A percentile compares a stretch with the other conserved stretches of the same genome.
phyloP scores from a whole-genome alignment of 2,797 vertebrate species.

The Eulemur rubriventer region DNA sequence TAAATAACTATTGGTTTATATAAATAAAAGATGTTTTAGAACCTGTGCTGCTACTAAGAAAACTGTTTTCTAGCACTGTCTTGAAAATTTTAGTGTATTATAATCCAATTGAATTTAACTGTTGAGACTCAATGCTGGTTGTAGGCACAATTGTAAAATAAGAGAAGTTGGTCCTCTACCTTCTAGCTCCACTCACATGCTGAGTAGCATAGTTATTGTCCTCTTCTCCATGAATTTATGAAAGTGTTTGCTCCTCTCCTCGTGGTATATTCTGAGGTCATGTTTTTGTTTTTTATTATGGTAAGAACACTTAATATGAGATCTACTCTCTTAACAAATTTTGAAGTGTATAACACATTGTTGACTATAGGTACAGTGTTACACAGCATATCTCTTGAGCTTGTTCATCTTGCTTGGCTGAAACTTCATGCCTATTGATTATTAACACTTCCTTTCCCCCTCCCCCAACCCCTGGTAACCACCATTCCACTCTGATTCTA shows the following conservation, averaged over 20 bases:
- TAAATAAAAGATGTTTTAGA: slow-evolving; percentile 48
- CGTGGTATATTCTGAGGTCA: background rate
- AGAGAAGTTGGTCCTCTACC: background rate
- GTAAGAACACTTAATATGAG: background rate
- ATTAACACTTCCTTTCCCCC: background rate
- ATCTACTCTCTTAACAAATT: background rate
- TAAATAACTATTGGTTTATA: background rate
- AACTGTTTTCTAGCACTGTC: background rate
- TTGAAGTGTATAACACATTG: background rate
- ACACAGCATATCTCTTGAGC: background rate
- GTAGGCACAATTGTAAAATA: background rate
- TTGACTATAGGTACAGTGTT: background rate
- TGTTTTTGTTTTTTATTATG: background rate
- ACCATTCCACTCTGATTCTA: background rate
- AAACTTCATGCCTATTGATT: background rate
- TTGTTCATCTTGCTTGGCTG: background rate
- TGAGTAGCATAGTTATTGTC: background rate
- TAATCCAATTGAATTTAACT: background rate
- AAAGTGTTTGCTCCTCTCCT: background rate
- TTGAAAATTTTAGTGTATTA: background rate
- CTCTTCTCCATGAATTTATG: background rate
- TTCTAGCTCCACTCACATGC: background rate
- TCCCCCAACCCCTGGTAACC: background rate
- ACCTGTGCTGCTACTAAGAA: background rate
- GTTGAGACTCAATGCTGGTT: background rate